These are phyloP conservation scores for Ageneiosus marmoratus DNA, from an alignment of 2,113 vertebrate species.

Conservation along the genomic window DNA sequence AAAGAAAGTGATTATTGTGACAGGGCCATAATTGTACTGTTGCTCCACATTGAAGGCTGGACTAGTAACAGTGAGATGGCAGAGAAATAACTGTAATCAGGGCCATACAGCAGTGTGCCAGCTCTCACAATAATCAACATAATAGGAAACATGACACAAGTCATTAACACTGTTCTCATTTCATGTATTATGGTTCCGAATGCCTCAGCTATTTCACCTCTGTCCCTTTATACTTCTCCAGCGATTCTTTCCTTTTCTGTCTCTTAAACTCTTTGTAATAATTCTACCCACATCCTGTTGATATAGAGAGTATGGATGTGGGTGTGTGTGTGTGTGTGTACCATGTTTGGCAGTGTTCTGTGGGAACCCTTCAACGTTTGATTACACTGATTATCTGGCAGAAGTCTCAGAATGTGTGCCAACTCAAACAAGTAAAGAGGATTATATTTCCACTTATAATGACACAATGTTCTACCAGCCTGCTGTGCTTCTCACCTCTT, in stretches of 20 bases:
- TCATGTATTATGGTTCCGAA: not conserved
- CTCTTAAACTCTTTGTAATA: not conserved
- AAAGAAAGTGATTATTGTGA: conserved; percentile 32
- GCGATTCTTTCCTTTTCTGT: not conserved
- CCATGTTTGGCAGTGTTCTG: conserved; percentile 24
- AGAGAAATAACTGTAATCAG: conserved; percentile 11
- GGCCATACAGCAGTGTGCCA: not conserved
- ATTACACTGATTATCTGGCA: conserved; percentile 59
- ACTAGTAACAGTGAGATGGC: not conserved
- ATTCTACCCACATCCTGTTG: conserved; percentile 38
- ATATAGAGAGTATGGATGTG: not conserved
- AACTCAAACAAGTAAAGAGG: conserved; percentile 66
- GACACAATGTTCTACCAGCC: conserved; percentile 34
- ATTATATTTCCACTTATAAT: conserved; percentile 60
- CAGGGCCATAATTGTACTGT: conserved; percentile 19
- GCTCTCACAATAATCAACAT: conserved; percentile 15
- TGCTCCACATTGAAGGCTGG: not conserved
- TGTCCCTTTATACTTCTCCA: not conserved
- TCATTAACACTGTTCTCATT: not conserved
- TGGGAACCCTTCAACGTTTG: conserved; percentile 52
- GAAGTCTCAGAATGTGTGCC: conserved; percentile 56
- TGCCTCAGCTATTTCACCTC: not conserved
- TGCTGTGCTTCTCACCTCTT: conserved; percentile 43
- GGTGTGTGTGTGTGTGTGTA: conserved; percentile 21
- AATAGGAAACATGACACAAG: conserved; percentile 20